Evolutionary conservation across 2,888 invertebrate genomes (phyloP), one percentile per base, ranked within the genome.

Genomic region (Cerastis leucographa): DNA sequence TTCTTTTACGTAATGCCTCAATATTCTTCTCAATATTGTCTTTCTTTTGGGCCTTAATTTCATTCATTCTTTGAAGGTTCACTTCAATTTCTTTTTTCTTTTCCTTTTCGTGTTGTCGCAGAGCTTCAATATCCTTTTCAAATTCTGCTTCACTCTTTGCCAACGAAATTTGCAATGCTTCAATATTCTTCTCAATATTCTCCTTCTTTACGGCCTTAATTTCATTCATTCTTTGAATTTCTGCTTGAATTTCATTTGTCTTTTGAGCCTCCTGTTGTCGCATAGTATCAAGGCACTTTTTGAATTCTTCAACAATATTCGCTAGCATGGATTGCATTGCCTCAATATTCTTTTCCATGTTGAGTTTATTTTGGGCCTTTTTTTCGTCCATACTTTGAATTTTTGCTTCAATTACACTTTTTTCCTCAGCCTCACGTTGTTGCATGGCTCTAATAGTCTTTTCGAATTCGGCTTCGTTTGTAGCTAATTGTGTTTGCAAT

Each of bases 191-290:
- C 25, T 59, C 19, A 22, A 72, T 65, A n/a, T 51, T 56, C 5
- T 68, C 56, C 35, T 40, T 42, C 25, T 29, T 67, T 9, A 35
- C 4, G 7, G 74, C 14, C 22, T 64, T 62, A 35, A 64, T 40
- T 40, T 69, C 68, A 42, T 81, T 68, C 56, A 75, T 68, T 29
- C 56, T 44, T 81, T 79, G 42, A 40, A 78, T 80, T 66, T 80
- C 73, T n/a, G 40, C 72, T 44, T 80, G 22, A 44, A 80, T 44
- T 73, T 73, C 51, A 6, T 14, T 51, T 19, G 8, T 61, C 11
- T 25, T 61, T 17, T n/a, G 14, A 4, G 14, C 51, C 14, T 78
- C 81, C 8, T 46, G 9, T 22, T 62, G 44, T 46, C 8, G 44
- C 66, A 80, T 54, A 29, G 11, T 46, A 49, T 56, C 64, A 42